These are phyloP conservation scores for Ceryle rudis DNA, from an alignment of 2,797 vertebrate species.

Conservation along the genomic window DNA sequence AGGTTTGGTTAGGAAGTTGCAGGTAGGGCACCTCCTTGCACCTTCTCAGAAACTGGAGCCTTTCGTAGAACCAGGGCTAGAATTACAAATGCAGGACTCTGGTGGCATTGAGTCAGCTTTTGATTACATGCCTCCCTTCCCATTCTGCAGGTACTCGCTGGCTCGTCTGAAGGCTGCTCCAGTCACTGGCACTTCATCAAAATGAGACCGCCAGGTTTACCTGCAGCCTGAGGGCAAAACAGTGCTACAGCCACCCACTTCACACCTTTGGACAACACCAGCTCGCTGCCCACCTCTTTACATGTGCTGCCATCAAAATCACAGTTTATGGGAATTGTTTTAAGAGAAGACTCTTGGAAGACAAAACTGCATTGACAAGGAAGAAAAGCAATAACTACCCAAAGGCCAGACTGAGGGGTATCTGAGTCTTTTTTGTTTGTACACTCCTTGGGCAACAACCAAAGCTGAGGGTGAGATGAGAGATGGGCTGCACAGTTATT, in stretches of 20 bases:
- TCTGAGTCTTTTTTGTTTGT: neutral
- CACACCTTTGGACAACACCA: neutral
- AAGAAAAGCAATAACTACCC: neutral
- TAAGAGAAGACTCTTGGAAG: neutral
- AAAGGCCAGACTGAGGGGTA: neutral
- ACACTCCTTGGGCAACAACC: neutral
- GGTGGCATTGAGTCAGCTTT: neutral
- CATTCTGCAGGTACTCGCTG: neutral
- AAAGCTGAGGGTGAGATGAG: neutral
- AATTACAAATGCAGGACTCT: neutral
- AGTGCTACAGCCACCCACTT: neutral
- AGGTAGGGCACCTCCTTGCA: neutral
- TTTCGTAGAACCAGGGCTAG: neutral
- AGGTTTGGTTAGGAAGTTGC: neutral
- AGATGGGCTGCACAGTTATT: neutral
- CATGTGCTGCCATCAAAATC: neutral
- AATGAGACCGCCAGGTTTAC: neutral
- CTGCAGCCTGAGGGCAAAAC: neutral
- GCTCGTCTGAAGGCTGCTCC: neutral
- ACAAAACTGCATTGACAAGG: neutral
- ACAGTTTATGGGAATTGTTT: neutral
- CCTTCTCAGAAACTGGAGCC: neutral
- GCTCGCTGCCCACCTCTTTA: neutral
- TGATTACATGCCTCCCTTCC: neutral
- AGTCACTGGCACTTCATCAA: neutral